Evolutionary conservation across 2,888 invertebrate species (phyloP).

Genomic region (Heteropelma amictum): DNA sequence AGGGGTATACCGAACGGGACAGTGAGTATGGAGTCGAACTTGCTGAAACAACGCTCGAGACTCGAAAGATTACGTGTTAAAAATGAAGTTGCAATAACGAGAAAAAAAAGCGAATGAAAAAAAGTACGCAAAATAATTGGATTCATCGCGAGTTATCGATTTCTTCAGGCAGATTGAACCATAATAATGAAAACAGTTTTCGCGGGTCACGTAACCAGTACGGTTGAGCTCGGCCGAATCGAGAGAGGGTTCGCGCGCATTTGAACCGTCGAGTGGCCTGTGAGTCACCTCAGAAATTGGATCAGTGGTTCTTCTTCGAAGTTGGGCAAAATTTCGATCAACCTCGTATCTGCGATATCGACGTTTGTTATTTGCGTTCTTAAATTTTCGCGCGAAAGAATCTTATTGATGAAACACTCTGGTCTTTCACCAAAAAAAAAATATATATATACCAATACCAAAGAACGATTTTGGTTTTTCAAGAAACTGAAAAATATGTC

Average conservation of each 20-base stretch:
- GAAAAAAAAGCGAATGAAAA: slow-evolving; percentile 22
- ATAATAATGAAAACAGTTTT: slow-evolving; percentile 72
- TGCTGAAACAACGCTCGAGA: slow-evolving; percentile 23
- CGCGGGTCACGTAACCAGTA: slow-evolving; percentile 73
- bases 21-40: background rate
- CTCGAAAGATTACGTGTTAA: slow-evolving; percentile 33
- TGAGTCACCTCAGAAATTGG: slow-evolving; percentile 72
- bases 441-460: background rate
- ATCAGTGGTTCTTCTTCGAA: slow-evolving; percentile 61
- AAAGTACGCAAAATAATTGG: slow-evolving; percentile 63
- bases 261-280: slow-evolving; percentile 69
- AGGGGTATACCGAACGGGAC: background rate
- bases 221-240: slow-evolving; percentile 70
- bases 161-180: slow-evolving; percentile 65
- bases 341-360: background rate
- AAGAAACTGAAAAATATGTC: no score
- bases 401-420: no score
- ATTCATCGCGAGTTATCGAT: slow-evolving; percentile 67
- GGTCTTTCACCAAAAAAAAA: background rate
- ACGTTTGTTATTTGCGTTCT: background rate
- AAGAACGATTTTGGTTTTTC: no score
- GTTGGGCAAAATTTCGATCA: background rate
- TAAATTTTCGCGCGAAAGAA: no score
- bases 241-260: slow-evolving; percentile 70
- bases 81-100: slow-evolving; percentile 50